Base-by-base conservation (phyloP, 2,797 vertebrate genomes). In the Glossophaga mutica region DNA sequence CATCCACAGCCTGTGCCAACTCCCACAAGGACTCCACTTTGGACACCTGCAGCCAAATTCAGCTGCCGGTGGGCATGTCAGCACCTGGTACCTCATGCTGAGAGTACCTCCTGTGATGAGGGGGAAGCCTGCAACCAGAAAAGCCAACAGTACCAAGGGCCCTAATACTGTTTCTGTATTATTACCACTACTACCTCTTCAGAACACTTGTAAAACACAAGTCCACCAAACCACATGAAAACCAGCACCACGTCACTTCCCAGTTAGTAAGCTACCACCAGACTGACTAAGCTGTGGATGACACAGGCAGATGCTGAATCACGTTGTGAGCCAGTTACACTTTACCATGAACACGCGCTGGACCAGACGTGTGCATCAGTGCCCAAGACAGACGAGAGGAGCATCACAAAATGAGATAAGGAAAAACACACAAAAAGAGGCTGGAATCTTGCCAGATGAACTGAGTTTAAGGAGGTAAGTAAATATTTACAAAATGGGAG, bases 401-500 rank as follows among this genome's bases (percentile, higher is more conserved):
- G 44, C 12, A 6, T 59, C 71, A 29, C 42, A 10, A 26, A 44
- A 46, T 57, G 34, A 89, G 55, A n/a, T 2, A 24, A 37, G 37
- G 68, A 32, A 37, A 94, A 50, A 34, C 68, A 86, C 62, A 77
- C 12, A 97, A 79, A 95, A 81, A 92, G 83, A 97, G 94, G 15
- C 88, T 83, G 95, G 62, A 95, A 78, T 87, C 95, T 88, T 94
- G 79, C 97, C 39, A 95, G 92, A 93, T 29, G 22, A 96, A 76
- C 15, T 93, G 86, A 94, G 95, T 95, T 94, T 96, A 50, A 96
- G 86, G 96, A 94, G 96, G 96, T 97, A 91, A 83, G 92, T 84
- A 95, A 87, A 44, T 98, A 98, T 98, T 98, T 98, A 98, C 98
- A 98, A 70, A 93, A 79, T 0, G 87, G 95, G 87, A 94, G 94